These are phyloP conservation scores for Amblyopsis hoosieri DNA, from an alignment of 2,797 vertebrate species.

Conservation along the genomic window DNA sequence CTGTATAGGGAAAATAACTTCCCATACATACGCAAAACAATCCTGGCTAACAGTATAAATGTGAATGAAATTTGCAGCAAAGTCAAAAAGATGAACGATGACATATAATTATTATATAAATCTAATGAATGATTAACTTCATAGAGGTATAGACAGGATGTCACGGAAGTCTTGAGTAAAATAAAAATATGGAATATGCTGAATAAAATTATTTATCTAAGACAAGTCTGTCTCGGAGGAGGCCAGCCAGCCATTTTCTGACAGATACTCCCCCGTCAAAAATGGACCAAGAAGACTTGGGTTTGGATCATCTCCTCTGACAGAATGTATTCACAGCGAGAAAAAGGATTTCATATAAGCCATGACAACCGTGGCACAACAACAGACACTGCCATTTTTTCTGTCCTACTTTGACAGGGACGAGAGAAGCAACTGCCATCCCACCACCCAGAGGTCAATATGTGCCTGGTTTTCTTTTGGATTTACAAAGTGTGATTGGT, in stretches of 20 bases:
- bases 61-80: neutral
- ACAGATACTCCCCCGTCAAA: slow-evolving; percentile 62
- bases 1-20: no score
- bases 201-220: slow-evolving; percentile 37
- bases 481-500: slow-evolving; percentile 12
- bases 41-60: neutral
- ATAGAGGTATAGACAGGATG: slow-evolving; percentile 12
- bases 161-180: slow-evolving; percentile 21
- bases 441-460: slow-evolving; percentile 54
- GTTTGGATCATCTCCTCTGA: slow-evolving; percentile 55
- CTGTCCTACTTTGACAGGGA: slow-evolving; percentile 39
- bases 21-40: no score
- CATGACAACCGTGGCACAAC: slow-evolving; percentile 60
- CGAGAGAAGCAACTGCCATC: slow-evolving; percentile 39
- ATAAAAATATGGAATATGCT: slow-evolving; percentile 36
- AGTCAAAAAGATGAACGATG: neutral
- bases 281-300: slow-evolving; percentile 35
- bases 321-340: slow-evolving; percentile 67
- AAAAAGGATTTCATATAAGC: slow-evolving; percentile 70
- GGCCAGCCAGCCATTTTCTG: slow-evolving; percentile 53
- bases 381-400: slow-evolving; percentile 66
- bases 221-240: slow-evolving; percentile 57
- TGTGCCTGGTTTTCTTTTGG: slow-evolving; percentile 30
- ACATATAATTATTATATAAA: neutral
- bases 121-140: slow-evolving; percentile 31